phyloP scores from a whole-genome alignment of 2,113 vertebrate species.

The Saccopteryx bilineata region DNA sequence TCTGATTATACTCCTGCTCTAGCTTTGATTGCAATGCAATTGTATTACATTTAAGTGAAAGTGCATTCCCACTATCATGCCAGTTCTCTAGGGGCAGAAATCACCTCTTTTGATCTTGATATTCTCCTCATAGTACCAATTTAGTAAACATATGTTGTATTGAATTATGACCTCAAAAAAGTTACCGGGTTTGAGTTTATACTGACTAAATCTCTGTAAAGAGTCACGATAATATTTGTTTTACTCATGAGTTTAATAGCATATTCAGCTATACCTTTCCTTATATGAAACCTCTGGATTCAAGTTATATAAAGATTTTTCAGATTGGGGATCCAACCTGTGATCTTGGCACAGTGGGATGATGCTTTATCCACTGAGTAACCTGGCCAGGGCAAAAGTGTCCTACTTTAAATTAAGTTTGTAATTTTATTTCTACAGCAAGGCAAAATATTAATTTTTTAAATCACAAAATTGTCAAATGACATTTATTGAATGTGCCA shows the following conservation, averaged over 20 bases:
- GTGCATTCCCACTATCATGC: background rate
- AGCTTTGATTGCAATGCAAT: background rate
- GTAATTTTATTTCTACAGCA: conserved; percentile 57
- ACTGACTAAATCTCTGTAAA: background rate
- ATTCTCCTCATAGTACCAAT: background rate
- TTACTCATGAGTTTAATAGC: background rate
- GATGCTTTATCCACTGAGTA: too few relatives aligned
- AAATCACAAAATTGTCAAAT: conserved; percentile 36
- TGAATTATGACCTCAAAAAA: background rate
- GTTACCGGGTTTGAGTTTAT: background rate
- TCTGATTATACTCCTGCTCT: background rate
- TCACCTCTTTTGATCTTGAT: background rate
- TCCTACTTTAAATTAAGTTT: conserved; percentile 23
- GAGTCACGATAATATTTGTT: background rate
- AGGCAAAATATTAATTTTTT: conserved; percentile 27
- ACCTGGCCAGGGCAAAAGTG: background rate
- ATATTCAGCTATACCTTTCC: background rate
- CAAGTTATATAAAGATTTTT: conserved; percentile 15
- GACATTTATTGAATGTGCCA: background rate
- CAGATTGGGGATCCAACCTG: background rate
- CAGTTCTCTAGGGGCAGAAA: background rate
- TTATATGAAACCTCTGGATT: background rate
- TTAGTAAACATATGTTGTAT: background rate
- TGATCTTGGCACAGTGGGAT: too few relatives aligned
- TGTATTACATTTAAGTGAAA: background rate